Evolutionary conservation across 2,888 invertebrate species (phyloP), one percentile per base, ranked within the genome.

Genomic region (Pandemis cinnamomeana): DNA sequence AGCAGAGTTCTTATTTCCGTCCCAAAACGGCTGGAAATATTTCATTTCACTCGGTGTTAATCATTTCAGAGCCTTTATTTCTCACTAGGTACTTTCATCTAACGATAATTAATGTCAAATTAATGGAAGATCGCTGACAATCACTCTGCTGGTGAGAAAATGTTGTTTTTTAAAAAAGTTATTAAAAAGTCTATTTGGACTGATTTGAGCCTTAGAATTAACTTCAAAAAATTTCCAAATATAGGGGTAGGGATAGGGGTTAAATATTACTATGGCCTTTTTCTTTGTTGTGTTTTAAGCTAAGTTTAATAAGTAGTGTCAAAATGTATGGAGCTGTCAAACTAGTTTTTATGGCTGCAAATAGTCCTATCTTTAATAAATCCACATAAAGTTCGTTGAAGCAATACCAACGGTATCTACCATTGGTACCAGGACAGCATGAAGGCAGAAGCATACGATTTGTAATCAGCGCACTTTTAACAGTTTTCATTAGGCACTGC

Each of bases 401-500:
- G 20, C 55, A 8, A 13, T 2, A 7, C 20, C 20, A 20, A 20
- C 20, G 20, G 20, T 20, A n/a, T n/a, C n/a, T n/a, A 20, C 20
- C 20, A 20, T 0, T 20, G 20, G 27, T 58, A 58, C 58, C 27
- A 58, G 58, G 58, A 27, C 1, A 58, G 27, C 58, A 58, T 58
- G 27, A 20, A n/a, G 0, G 7, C 15, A 53, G 2, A 55, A 55
- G 55, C 20, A 55, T 10, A 20, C 67, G 51, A 67, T 13, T 68
- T 61, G 67, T 61, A 72, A 72, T 67, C 73, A 66, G 69, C 58
- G 64, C 61, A 7, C 58, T 6, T 48, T 66, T 15, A 76, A 68
- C 70, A 79, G 76, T 75, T 72, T 78, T 79, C 83, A 84, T 86
- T 87, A 86, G 81, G 70, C 69, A 20, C 79, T 75, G 63, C 20